A percentile compares a stretch with the other conserved stretches of the same genome.
These are phyloP conservation scores for Lepus townsendii DNA, from an alignment of 2,797 vertebrate species.

Conservation along the genomic window DNA sequence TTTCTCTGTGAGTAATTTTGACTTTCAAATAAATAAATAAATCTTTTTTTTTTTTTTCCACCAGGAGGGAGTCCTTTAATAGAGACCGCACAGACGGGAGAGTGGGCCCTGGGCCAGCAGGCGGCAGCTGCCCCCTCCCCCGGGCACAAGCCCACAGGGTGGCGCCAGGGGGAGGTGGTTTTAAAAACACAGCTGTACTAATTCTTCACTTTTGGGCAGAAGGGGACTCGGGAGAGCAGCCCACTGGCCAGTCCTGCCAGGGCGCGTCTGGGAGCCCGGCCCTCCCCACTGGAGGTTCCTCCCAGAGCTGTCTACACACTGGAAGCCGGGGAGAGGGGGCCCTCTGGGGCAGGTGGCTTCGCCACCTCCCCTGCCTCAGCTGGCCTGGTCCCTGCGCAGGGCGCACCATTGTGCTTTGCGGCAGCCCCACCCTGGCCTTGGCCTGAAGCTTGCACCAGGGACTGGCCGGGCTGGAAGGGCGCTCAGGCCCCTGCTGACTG, in stretches of 20 bases:
- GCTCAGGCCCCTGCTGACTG: neutral
- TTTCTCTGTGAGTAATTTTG: too few relatives aligned
- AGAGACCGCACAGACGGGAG: constrained; percentile 78
- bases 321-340: neutral
- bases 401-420: constrained; percentile 87
- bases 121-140: constrained; percentile 51
- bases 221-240: constrained; percentile 18
- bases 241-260: neutral
- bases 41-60: constrained; percentile 73
- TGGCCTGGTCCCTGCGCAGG: constrained; percentile 84
- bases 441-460: neutral
- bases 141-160: constrained; percentile 17
- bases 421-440: neutral
- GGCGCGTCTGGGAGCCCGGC: neutral
- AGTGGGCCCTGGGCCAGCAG: constrained; percentile 50
- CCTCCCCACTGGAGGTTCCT: neutral
- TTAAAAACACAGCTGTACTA: constrained; percentile 75
- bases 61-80: constrained; percentile 88
- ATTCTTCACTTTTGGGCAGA: constrained; percentile 70
- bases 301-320: constrained; percentile 26
- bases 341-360: too few relatives aligned
- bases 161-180: constrained; percentile 35
- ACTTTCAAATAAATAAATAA: too few relatives aligned
- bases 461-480: neutral
- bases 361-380: neutral